Evolutionary conservation across 2,113 vertebrate genomes (phyloP).

Genomic region (Ovis aries): DNA sequence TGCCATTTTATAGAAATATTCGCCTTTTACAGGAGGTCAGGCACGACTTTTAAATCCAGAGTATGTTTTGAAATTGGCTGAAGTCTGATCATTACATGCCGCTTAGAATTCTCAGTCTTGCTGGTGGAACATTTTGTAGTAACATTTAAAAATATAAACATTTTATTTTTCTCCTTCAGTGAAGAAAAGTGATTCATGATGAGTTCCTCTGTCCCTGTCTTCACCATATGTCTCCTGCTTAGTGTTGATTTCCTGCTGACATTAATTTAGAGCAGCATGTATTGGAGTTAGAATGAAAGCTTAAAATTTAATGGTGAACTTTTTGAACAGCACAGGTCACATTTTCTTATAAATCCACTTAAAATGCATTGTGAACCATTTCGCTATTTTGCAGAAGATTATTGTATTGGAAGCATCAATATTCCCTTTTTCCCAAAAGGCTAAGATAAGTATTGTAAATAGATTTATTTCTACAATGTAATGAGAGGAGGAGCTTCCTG

Average conservation of each 20-base stretch:
- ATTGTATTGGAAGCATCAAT: neutral
- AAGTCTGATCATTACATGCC: neutral
- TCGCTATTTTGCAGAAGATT: neutral
- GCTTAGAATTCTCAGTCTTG: neutral
- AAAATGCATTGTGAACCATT: neutral
- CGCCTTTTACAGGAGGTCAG: neutral
- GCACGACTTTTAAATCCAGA: neutral
- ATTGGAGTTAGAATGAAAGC: neutral
- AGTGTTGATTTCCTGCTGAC: constrained; percentile 59
- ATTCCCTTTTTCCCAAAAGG: neutral
- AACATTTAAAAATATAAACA: constrained; percentile 59
- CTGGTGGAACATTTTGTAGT: constrained; percentile 56
- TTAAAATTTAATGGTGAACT: neutral
- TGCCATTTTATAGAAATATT: neutral
- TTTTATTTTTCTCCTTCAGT: constrained; percentile 41
- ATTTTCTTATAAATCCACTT: constrained; percentile 7
- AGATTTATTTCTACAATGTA: neutral
- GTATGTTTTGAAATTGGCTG: neutral
- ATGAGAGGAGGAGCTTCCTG: neutral
- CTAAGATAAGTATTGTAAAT: neutral
- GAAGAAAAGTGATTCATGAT: constrained; percentile 48
- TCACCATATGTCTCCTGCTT: constrained; percentile 30
- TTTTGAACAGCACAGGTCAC: neutral
- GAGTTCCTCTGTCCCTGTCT: neutral
- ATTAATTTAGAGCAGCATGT: constrained; percentile 42